A percentile compares a stretch with the other conserved stretches of the same genome.
phyloP scores from a whole-genome alignment of 2,797 vertebrate genomes.

The Loris lydekkerianus region DNA sequence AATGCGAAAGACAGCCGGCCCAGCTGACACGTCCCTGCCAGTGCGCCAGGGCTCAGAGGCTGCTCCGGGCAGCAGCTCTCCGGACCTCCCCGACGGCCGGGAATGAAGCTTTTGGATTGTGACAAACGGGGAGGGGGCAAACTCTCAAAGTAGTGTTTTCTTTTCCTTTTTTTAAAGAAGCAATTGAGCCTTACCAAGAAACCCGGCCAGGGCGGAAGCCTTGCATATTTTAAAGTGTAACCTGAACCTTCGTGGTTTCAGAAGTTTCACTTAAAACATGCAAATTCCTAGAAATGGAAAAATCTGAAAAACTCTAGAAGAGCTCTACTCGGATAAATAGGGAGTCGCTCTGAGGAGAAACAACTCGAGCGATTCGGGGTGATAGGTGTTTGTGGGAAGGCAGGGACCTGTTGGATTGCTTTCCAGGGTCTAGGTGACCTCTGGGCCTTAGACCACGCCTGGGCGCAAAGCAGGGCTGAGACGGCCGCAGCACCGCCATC shows the following conservation, averaged over 20 bases:
- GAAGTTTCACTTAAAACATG: slow-evolving; percentile 27
- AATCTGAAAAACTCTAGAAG: not conserved
- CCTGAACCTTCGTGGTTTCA: not conserved
- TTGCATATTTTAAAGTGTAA: slow-evolving; percentile 62
- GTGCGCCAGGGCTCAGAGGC: not conserved
- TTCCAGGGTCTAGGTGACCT: slow-evolving; percentile 1
- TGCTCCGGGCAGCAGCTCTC: not conserved
- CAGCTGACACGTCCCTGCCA: not conserved
- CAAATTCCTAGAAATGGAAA: slow-evolving; percentile 68
- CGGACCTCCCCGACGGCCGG: not conserved
- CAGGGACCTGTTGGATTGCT: slow-evolving; percentile 52
- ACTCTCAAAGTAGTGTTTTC: not conserved
- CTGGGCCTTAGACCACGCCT: slow-evolving; percentile 16
- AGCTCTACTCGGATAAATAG: not conserved
- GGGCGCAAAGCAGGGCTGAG: not conserved
- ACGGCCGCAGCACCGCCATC: not conserved
- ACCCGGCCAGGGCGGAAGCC: not conserved
- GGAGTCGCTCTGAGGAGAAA: not conserved
- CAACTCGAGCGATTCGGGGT: slow-evolving; percentile 24
- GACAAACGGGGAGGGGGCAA: not conserved
- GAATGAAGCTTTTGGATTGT: not conserved
- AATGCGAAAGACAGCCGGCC: not conserved
- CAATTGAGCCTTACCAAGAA: not conserved
- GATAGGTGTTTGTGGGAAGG: not conserved
- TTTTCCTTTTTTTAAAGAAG: slow-evolving; percentile 39